phyloP scores from a whole-genome alignment of 2,888 invertebrate species.

The Drosophila fulvimacula region DNA sequence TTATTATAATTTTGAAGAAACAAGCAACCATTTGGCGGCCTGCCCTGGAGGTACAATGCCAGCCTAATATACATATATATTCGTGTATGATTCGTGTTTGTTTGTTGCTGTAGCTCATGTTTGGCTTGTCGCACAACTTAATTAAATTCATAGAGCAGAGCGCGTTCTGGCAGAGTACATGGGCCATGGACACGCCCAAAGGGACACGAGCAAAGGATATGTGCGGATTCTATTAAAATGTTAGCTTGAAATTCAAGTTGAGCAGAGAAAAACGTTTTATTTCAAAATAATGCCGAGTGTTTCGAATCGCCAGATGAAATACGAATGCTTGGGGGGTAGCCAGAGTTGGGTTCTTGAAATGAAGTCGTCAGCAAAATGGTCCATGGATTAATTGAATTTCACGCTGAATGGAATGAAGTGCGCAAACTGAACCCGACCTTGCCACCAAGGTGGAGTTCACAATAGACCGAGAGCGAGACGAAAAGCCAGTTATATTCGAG shows the following conservation, averaged over 20 bases:
- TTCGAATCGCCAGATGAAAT: conserved; percentile 70
- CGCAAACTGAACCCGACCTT: conserved; percentile 52
- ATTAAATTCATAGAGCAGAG: conserved; percentile 70
- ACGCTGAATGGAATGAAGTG: conserved; percentile 77
- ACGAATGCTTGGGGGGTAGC: conserved; percentile 36
- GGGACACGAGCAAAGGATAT: conserved; percentile 5
- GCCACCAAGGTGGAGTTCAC: conserved; percentile 30
- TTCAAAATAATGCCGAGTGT: conserved; percentile 76
- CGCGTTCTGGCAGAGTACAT: conserved; percentile 17
- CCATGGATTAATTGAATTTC: conserved; percentile 82
- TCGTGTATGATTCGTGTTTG: conserved; percentile 36
- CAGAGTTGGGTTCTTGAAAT: conserved; percentile 46
- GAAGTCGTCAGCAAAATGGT: conserved; percentile 77
- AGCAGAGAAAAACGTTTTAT: conserved; percentile 68
- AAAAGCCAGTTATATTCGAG: conserved; percentile 47
- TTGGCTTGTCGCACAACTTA: conserved; percentile 69
- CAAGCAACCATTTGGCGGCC: not conserved
- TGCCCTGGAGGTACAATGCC: not conserved
- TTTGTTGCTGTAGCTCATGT: conserved; percentile 28
- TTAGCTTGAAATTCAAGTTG: conserved; percentile 27
- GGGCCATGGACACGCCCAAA: no score
- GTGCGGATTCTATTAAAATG: conserved; percentile 18
- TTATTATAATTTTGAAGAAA: not conserved
- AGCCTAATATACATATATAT: conserved; percentile 9
- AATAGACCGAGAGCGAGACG: conserved; percentile 32